Conservation (phyloP, 1,140 invertebrate genomes). For the Hypsibius dujardini region DNA sequence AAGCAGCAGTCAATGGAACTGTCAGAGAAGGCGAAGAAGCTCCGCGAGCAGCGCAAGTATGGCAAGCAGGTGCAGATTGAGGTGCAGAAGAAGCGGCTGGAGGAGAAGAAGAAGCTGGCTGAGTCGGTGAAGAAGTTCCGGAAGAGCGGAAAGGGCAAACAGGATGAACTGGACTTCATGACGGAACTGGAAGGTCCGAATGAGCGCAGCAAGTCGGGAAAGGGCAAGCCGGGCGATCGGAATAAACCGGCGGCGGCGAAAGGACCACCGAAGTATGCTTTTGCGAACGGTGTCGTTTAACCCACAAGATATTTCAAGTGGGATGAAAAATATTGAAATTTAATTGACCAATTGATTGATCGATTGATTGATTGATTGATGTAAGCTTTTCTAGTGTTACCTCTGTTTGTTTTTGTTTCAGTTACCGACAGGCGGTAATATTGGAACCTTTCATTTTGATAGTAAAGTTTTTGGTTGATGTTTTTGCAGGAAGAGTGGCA, state of each 20-base stretch:
- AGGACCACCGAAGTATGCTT: neutral
- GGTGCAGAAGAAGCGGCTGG: constrained; percentile 55
- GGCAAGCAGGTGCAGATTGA: constrained; percentile 69
- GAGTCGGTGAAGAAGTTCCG: constrained; percentile 35
- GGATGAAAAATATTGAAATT: no score
- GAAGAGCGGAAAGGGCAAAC: constrained; percentile 28
- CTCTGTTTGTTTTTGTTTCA: neutral
- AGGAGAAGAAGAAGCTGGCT: constrained; percentile 46
- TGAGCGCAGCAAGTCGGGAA: constrained; percentile 26
- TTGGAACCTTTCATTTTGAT: no score
- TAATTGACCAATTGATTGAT: no score
- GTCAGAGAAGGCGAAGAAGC: constrained; percentile 67
- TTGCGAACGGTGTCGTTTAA: neutral
- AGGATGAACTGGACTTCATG: constrained; percentile 29
- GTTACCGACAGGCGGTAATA: neutral
- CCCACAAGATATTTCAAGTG: no score
- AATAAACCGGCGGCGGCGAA: constrained; percentile 30
- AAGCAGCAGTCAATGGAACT: constrained; percentile 64
- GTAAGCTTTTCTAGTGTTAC: no score
- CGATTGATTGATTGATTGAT: no score
- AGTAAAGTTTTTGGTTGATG: neutral
- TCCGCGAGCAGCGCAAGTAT: constrained; percentile 75
- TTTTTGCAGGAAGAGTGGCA: constrained; percentile 21
- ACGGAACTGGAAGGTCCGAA: constrained; percentile 25
- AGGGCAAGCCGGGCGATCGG: constrained; percentile 20